A percentile compares a stretch with the other conserved stretches of the same genome.
Evolutionary conservation across 2,888 invertebrate species (phyloP).

Genomic region (Eurytoma adleriae): DNA sequence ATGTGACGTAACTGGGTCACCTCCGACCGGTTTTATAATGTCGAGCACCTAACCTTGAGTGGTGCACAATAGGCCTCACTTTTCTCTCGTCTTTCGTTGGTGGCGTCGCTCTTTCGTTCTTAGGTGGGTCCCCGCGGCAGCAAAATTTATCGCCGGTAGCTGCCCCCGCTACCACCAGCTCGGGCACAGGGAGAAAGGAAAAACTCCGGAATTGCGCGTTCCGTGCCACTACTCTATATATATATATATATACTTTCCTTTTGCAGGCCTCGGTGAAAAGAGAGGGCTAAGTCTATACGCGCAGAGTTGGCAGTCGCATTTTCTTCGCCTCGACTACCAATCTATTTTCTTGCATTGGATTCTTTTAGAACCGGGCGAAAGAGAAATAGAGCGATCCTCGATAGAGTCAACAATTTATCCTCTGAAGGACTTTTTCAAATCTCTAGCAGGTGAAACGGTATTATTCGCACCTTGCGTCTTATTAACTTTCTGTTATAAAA

Average conservation of each 20-base stretch:
- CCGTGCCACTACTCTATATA: constrained; percentile 58
- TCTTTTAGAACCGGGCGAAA: background rate
- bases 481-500: no score
- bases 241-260: constrained; percentile 63
- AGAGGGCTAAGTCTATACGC: background rate
- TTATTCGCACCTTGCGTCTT: no score
- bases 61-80: constrained; percentile 55
- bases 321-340: constrained; percentile 16
- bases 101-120: background rate
- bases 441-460: background rate
- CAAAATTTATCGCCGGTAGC: constrained; percentile 68
- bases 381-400: constrained; percentile 7
- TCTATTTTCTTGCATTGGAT: constrained; percentile 22
- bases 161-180: constrained; percentile 55
- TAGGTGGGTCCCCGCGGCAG: constrained; percentile 24
- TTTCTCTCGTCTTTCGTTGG: constrained; percentile 4
- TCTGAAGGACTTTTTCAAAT: background rate
- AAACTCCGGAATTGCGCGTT: constrained; percentile 64
- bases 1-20: constrained; percentile 70
- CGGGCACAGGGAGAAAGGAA: constrained; percentile 61
- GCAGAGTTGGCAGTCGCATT: constrained; percentile 11
- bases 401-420: constrained; percentile 33
- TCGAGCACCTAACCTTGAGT: constrained; percentile 60
- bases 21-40: constrained; percentile 60
- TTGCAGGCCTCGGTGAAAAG: background rate